Evolutionary conservation across 2,113 vertebrate species (phyloP).

Genomic region (Psettodes erumei): DNA sequence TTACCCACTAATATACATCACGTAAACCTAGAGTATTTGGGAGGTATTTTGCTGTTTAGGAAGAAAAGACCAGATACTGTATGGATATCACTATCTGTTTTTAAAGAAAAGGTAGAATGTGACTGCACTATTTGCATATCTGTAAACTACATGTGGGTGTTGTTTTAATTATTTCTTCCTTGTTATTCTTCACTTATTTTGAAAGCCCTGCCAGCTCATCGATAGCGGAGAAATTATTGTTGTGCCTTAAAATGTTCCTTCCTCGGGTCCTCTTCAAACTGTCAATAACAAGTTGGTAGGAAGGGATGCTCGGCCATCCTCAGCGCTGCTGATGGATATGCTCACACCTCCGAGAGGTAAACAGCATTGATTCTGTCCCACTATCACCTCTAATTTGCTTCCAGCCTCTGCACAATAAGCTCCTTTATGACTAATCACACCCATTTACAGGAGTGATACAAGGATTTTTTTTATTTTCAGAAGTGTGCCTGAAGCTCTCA

Average conservation of each 20-base stretch:
- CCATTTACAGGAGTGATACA: conserved; percentile 75
- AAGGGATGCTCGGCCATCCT: conserved; percentile 81
- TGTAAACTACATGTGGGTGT: conserved; percentile 28
- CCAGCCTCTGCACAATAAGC: conserved; percentile 78
- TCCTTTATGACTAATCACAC: conserved; percentile 86
- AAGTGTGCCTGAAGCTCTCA: conserved; percentile 71
- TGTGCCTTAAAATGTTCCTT: conserved; percentile 80
- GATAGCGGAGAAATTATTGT: conserved; percentile 77
- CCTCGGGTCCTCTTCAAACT: conserved; percentile 82
- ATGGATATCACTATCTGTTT: not conserved
- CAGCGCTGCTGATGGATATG: conserved; percentile 85
- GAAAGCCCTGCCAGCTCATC: conserved; percentile 70
- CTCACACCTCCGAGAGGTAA: conserved; percentile 87
- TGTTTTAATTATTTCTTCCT: conserved; percentile 71
- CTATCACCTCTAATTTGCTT: conserved; percentile 85
- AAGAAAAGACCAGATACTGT: not conserved
- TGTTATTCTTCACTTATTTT: conserved; percentile 76
- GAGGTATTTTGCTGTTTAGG: not conserved
- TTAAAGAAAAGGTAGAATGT: conserved; percentile 7
- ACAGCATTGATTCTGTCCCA: conserved; percentile 85
- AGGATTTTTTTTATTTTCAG: conserved; percentile 66
- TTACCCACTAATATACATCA: not conserved
- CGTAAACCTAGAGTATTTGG: too few relatives aligned
- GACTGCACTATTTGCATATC: conserved; percentile 27
- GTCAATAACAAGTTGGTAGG: conserved; percentile 82